A percentile compares a stretch with the other conserved stretches of the same genome.
phyloP scores from a whole-genome alignment of 2,113 vertebrate species.

The Mus musculus region GRCm39 chr1:143707001-143707500 shows the following conservation, averaged over 20 bases:
- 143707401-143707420: neutral
- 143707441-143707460: neutral
- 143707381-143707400: neutral
- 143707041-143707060: neutral
- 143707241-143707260: conserved; percentile 26
- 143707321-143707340: conserved; percentile 1
- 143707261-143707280: neutral
- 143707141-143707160: neutral
- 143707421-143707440: neutral
- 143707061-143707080: neutral
- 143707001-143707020: neutral
- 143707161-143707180: neutral
- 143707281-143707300: neutral
- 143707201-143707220: neutral
- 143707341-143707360: neutral
- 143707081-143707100: neutral
- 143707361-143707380: neutral
- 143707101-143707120: neutral
- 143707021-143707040: neutral
- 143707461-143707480: neutral
- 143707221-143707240: conserved; percentile 43
- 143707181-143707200: neutral
- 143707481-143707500: neutral
- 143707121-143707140: neutral
- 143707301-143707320: neutral